Percentiles rank a stretch among this genome's conserved stretches.
These are phyloP conservation scores for Pteronotus mesoamericanus DNA, from an alignment of 2,797 vertebrate species.

Conservation along the genomic window DNA sequence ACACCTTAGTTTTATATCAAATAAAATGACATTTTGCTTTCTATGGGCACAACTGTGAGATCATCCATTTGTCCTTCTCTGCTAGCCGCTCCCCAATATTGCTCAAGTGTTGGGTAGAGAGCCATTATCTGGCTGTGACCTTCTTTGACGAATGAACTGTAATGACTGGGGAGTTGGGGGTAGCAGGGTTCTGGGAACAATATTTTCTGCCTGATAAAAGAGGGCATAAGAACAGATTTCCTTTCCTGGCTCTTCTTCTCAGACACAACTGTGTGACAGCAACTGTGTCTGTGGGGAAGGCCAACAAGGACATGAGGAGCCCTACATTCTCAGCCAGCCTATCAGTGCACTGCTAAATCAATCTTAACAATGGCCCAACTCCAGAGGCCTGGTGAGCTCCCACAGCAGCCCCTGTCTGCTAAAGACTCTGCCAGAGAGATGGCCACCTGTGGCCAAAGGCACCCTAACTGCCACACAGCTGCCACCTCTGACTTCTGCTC, in stretches of 20 bases:
- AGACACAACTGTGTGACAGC: not conserved
- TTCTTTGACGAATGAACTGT: not conserved
- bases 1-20: not conserved
- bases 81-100: not conserved
- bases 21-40: not conserved
- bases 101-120: not conserved
- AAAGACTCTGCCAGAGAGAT: not conserved
- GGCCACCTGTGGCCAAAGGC: not conserved
- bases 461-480: not conserved
- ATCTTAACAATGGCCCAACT: not conserved
- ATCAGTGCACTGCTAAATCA: not conserved
- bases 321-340: not conserved
- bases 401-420: too few relatives aligned
- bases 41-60: not conserved
- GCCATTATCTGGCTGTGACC: not conserved
- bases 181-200: not conserved
- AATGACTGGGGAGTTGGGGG: accelerated
- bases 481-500: not conserved
- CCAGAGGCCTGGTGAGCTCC: not conserved
- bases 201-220: not conserved
- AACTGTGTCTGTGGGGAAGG: not conserved
- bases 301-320: not conserved
- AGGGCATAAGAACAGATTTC: not conserved
- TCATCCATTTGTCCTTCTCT: not conserved
- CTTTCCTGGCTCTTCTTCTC: not conserved